phyloP scores from a whole-genome alignment of 2,113 vertebrate species.

The Myrmophylax atrothorax region DNA sequence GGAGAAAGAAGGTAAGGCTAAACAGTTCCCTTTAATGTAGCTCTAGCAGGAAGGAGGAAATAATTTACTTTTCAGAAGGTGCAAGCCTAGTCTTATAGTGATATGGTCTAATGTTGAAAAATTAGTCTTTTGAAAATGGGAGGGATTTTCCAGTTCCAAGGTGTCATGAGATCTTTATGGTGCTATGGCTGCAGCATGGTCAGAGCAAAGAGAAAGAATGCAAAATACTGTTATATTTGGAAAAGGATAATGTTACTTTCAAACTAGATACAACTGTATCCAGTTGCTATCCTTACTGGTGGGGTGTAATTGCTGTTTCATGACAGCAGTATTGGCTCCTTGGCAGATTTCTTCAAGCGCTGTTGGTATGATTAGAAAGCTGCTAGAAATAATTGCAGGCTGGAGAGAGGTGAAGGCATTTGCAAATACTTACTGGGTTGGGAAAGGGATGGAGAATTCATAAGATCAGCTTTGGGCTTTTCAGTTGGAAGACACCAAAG shows the following conservation, averaged over 20 bases:
- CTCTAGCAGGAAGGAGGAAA: background rate
- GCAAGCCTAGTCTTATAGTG: background rate
- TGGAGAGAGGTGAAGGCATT: background rate
- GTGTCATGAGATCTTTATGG: background rate
- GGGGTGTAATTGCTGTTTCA: background rate
- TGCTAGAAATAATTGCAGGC: background rate
- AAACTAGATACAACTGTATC: background rate
- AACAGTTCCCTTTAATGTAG: background rate
- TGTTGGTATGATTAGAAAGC: background rate
- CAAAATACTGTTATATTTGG: background rate
- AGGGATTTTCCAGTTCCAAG: background rate
- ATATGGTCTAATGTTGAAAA: background rate
- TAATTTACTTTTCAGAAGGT: background rate
- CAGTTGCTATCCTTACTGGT: background rate
- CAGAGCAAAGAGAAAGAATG: background rate
- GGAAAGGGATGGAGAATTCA: background rate
- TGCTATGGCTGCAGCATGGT: background rate
- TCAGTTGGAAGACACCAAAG: background rate
- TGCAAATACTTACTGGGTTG: background rate
- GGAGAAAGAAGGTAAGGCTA: background rate
- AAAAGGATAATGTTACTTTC: background rate
- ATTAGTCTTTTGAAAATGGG: background rate
- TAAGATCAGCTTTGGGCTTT: background rate
- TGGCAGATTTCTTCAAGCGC: background rate
- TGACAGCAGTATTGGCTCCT: background rate